Evolutionary conservation across 1,140 invertebrate species (phyloP).

Genomic region (Lycorma delicatula): DNA sequence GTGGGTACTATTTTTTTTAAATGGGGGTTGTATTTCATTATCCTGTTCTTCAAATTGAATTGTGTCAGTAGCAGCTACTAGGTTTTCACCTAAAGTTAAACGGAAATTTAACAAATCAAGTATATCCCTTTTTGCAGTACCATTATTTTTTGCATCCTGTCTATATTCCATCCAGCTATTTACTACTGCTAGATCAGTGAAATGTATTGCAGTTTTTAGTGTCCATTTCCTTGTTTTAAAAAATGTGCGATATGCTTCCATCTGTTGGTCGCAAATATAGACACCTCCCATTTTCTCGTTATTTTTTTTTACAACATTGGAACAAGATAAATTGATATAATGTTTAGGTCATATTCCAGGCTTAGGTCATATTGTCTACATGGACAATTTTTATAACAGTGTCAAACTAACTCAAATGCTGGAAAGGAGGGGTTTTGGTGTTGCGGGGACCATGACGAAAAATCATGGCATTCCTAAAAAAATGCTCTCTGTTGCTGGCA

Average conservation of each 20-base stretch:
- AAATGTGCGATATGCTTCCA: slow-evolving; percentile 27
- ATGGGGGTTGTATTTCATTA: too few relatives aligned
- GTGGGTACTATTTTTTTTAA: background rate
- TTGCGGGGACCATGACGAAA: too few relatives aligned
- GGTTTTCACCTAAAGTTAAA: background rate
- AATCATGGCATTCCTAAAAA: too few relatives aligned
- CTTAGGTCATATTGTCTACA: too few relatives aligned
- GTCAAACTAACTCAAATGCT: too few relatives aligned
- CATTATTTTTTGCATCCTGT: background rate
- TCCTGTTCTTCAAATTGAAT: too few relatives aligned
- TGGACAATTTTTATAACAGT: too few relatives aligned
- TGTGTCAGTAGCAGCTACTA: background rate
- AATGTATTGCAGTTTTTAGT: slow-evolving; percentile 29
- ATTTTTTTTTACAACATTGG: slow-evolving; percentile 28
- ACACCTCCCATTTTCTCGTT: slow-evolving; percentile 35
- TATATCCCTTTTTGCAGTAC: slow-evolving; percentile 7
- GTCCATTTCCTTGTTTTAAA: slow-evolving; percentile 33
- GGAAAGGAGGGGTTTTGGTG: too few relatives aligned
- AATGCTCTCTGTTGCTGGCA: too few relatives aligned
- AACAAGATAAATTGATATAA: too few relatives aligned
- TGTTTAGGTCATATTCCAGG: too few relatives aligned
- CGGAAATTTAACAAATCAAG: slow-evolving; percentile 5
- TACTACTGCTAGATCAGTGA: slow-evolving; percentile 29
- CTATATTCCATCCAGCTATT: slow-evolving; percentile 30
- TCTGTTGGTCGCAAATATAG: slow-evolving; percentile 30